Evolutionary conservation across 1,140 invertebrate genomes (phyloP).

Genomic region (Melitaea cinxia): DNA sequence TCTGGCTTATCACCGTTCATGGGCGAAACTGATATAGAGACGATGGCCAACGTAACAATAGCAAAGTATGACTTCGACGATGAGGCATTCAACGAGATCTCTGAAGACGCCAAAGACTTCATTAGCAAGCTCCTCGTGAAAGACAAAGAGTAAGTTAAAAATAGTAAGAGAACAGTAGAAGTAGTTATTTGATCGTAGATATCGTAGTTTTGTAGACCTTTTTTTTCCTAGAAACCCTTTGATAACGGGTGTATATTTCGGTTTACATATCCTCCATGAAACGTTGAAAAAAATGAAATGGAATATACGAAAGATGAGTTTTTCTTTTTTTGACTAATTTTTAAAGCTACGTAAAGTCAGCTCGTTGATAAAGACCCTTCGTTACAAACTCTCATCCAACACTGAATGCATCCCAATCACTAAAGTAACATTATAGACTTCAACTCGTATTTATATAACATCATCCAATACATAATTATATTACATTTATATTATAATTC

Average conservation of each 20-base stretch:
- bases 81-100: conserved; percentile 95
- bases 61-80: conserved; percentile 98
- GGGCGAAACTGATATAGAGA: conserved; percentile 98
- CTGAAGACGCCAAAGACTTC: conserved; percentile 96
- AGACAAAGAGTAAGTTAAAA: conserved; percentile 92
- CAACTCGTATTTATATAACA: conserved; percentile 14
- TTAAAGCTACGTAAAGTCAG: conserved; percentile 54
- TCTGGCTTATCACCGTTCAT: conserved; percentile 99
- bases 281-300: not conserved
- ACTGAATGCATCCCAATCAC: conserved; percentile 54
- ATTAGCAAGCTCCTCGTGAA: conserved; percentile 93
- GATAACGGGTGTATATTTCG: conserved; percentile 10
- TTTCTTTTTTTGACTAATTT: conserved; percentile 3
- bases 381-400: conserved; percentile 70
- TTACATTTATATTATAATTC: conserved; percentile 1
- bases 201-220: not conserved
- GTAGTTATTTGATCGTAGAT: not conserved
- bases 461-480: conserved; percentile 22
- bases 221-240: conserved; percentile 4
- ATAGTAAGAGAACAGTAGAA: not conserved
- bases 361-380: conserved; percentile 75
- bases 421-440: conserved; percentile 41
- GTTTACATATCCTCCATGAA: not conserved
- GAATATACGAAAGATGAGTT: conserved; percentile 5
- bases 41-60: conserved; percentile 97